Evolutionary conservation across 2,888 invertebrate species (phyloP).

Genomic region (Coleophora flavipennella): DNA sequence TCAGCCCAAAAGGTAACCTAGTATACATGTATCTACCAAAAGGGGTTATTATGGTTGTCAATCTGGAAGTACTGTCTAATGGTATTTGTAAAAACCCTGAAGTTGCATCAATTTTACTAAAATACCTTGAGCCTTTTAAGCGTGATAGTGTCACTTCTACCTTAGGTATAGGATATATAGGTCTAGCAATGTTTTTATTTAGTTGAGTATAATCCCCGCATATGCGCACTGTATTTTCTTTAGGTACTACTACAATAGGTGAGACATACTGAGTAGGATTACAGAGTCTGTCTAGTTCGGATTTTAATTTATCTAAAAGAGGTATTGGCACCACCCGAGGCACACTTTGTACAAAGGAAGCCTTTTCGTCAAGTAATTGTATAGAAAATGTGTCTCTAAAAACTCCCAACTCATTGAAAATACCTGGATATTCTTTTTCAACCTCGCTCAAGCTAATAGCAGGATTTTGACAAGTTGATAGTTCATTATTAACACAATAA

Average conservation of each 20-base stretch:
- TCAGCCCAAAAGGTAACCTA: not conserved
- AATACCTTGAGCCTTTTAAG: slow-evolving; percentile 5
- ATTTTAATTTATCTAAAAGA: slow-evolving; percentile 3
- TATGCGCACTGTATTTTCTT: slow-evolving; percentile 1
- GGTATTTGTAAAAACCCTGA: slow-evolving; percentile 10
- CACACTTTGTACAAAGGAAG: slow-evolving; percentile 3
- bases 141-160: slow-evolving; percentile 4
- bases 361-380: slow-evolving; percentile 2
- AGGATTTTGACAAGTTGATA: too few relatives aligned
- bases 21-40: slow-evolving; percentile 14
- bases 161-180: slow-evolving; percentile 6
- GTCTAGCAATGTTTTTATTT: slow-evolving; percentile 6
- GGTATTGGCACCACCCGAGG: slow-evolving; percentile 5
- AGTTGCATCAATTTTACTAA: slow-evolving; percentile 11
- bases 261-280: slow-evolving; percentile 2
- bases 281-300: slow-evolving; percentile 2
- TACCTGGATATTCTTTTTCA: slow-evolving; percentile 3
- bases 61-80: slow-evolving; percentile 5
- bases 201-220: slow-evolving; percentile 7
- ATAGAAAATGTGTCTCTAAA: slow-evolving; percentile 6
- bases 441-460: not conserved
- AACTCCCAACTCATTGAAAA: slow-evolving; percentile 6
- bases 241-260: slow-evolving; percentile 5
- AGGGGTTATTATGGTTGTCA: slow-evolving; percentile 13
- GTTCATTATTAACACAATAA: not conserved